Conservation (phyloP, 2,888 invertebrate species). For the Timandra comae region DNA sequence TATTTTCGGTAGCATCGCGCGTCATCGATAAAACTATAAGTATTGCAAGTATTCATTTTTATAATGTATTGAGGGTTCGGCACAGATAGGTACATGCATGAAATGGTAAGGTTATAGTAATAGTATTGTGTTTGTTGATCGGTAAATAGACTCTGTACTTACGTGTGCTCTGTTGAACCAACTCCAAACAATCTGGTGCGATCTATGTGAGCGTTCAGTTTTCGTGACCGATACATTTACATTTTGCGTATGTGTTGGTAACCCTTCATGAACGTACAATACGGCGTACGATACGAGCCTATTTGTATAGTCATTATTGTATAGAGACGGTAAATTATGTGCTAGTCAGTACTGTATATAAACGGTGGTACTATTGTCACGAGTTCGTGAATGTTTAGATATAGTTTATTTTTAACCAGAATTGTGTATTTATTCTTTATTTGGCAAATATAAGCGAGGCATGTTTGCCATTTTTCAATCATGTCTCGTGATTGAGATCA, state of each 20-base stretch:
- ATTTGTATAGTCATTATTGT: conserved; percentile 1
- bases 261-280: conserved; percentile 7
- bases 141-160: conserved; percentile 15
- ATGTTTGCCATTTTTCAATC: no score
- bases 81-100: conserved; percentile 7
- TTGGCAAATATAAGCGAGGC: no score
- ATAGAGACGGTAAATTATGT: neutral
- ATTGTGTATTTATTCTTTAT: no score
- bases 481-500: no score
- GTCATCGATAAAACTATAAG: conserved; percentile 58
- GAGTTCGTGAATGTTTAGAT: no score
- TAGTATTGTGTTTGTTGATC: no score
- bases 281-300: conserved; percentile 1
- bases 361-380: neutral
- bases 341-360: neutral
- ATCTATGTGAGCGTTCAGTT: conserved; percentile 19
- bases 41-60: conserved; percentile 25
- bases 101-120: neutral
- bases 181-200: conserved; percentile 32
- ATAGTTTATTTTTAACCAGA: no score
- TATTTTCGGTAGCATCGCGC: conserved; percentile 72
- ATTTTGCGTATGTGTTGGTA: conserved; percentile 26
- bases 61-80: conserved; percentile 13
- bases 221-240: conserved; percentile 41
- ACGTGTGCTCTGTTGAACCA: conserved; percentile 33